These are phyloP conservation scores for Mesoclemmys tuberculata DNA, from an alignment of 2,113 vertebrate species.

Conservation along the genomic window DNA sequence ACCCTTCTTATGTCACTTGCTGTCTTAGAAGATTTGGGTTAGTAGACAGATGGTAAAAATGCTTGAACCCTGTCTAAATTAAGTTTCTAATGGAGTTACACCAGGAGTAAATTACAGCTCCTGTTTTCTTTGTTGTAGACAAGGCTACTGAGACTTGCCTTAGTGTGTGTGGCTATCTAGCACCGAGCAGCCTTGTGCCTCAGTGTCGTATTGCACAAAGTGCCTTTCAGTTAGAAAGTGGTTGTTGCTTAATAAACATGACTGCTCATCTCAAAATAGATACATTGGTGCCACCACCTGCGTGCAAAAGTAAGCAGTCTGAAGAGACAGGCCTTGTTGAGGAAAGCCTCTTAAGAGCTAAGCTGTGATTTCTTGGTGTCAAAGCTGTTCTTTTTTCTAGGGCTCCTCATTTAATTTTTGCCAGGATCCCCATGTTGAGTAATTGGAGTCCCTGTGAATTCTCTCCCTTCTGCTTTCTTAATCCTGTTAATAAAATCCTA, in stretches of 20 bases:
- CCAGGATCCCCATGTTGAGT: neutral
- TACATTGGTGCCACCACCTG: neutral
- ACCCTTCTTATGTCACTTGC: conserved; percentile 16
- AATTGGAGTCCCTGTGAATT: neutral
- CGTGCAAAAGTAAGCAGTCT: neutral
- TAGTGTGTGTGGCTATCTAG: neutral
- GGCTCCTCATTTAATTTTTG: neutral
- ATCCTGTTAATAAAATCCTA: neutral
- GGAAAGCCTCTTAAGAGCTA: neutral
- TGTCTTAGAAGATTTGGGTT: neutral
- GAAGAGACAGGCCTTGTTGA: neutral
- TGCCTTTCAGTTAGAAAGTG: neutral
- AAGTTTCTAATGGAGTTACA: neutral
- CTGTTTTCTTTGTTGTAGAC: neutral
- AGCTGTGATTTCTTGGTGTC: neutral
- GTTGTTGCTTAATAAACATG: neutral
- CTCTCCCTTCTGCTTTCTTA: neutral
- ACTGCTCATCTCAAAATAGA: neutral
- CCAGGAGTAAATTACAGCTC: neutral
- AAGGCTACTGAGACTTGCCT: neutral
- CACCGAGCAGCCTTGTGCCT: neutral
- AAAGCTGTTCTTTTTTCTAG: neutral
- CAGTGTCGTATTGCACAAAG: neutral
- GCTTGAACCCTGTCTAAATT: neutral
- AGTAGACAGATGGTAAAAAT: conserved; percentile 23